These are phyloP conservation scores for Geotrupes spiniger DNA, from an alignment of 2,888 invertebrate genomes.

Conservation along the genomic window DNA sequence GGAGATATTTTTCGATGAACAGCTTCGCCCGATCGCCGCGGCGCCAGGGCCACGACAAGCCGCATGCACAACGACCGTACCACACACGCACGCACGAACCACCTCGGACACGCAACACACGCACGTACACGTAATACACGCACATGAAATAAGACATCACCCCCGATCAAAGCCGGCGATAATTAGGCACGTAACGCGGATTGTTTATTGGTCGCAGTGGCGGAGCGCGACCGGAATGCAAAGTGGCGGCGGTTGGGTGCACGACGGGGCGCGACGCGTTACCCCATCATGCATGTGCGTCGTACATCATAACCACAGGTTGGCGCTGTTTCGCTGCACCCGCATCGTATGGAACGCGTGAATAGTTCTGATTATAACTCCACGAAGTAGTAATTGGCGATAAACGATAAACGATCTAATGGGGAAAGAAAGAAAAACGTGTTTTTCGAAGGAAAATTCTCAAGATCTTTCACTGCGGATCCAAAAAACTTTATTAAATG, in stretches of 20 bases:
- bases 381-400: no score
- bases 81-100: conserved; percentile 16
- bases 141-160: conserved; percentile 35
- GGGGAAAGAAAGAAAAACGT: no score
- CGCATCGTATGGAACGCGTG: no score
- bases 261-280: neutral
- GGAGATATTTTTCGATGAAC: conserved; percentile 19
- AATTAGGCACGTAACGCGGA: conserved; percentile 35
- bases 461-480: no score
- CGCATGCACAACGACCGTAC: conserved; percentile 14
- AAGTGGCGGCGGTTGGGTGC: conserved; percentile 1
- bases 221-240: conserved; percentile 16
- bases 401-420: no score
- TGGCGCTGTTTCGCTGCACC: no score
- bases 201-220: conserved; percentile 31
- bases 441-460: no score
- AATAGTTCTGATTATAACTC: no score
- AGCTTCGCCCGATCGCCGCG: neutral
- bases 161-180: conserved; percentile 28
- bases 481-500: no score
- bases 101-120: conserved; percentile 31
- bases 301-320: no score
- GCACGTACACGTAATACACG: conserved; percentile 31
- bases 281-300: neutral
- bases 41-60: conserved; percentile 3